Percentiles rank a stretch among this genome's conserved stretches.
Conservation (phyloP, 2,888 invertebrate genomes). For the Marasmarcha lunaedactyla region DNA sequence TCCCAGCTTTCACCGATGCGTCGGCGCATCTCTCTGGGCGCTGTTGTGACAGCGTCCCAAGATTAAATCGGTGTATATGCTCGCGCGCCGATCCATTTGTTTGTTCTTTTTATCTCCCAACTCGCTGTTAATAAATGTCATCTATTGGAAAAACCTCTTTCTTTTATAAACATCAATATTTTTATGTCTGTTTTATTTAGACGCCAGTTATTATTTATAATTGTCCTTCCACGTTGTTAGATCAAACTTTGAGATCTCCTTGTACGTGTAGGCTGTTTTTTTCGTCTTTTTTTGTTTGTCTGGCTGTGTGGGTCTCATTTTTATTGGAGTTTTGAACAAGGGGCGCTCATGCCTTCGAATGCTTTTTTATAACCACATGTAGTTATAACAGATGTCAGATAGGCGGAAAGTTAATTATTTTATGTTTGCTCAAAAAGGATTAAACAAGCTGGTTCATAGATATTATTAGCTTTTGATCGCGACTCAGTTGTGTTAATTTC, state of each 20-base stretch:
- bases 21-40: conserved; percentile 42
- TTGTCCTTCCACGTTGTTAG: conserved; percentile 57
- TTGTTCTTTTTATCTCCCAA: conserved; percentile 61
- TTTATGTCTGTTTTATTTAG: conserved; percentile 61
- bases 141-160: conserved; percentile 39
- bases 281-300: conserved; percentile 39
- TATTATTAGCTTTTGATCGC: conserved; percentile 6
- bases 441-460: conserved; percentile 46
- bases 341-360: conserved; percentile 34
- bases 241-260: conserved; percentile 58
- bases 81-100: conserved; percentile 64
- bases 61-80: conserved; percentile 61
- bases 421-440: conserved; percentile 56
- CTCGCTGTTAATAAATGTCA: conserved; percentile 66
- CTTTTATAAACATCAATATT: conserved; percentile 44
- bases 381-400: conserved; percentile 63
- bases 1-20: conserved; percentile 56
- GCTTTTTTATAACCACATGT: conserved; percentile 11
- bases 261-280: conserved; percentile 49
- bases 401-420: conserved; percentile 58
- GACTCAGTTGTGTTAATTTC: background rate
- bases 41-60: conserved; percentile 70
- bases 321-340: conserved; percentile 49
- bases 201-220: conserved; percentile 67
- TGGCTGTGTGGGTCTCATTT: conserved; percentile 51